Conservation (phyloP, 1,140 invertebrate genomes). For the Apolygus lucorum region DNA sequence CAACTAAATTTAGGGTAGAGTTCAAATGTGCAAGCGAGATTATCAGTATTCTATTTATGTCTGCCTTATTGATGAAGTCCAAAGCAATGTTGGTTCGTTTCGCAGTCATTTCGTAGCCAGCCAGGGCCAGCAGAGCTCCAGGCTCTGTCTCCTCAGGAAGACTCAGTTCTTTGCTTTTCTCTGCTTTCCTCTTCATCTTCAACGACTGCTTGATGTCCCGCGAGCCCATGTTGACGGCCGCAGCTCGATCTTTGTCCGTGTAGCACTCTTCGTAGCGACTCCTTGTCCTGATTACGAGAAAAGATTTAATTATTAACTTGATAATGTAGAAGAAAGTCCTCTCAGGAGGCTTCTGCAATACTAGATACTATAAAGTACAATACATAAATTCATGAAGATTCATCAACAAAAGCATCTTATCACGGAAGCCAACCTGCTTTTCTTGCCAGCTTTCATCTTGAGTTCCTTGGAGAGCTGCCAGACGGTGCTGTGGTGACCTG, state of each 20-base stretch:
- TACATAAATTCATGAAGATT: too few relatives aligned
- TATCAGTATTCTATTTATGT: too few relatives aligned
- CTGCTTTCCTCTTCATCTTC: constrained; percentile 66
- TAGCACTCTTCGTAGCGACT: constrained; percentile 53
- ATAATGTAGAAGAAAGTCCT: too few relatives aligned
- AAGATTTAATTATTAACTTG: too few relatives aligned
- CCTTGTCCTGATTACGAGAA: constrained; percentile 37
- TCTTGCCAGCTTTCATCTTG: constrained; percentile 38
- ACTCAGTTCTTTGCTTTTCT: constrained; percentile 59
- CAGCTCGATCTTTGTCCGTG: constrained; percentile 81
- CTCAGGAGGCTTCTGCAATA: too few relatives aligned
- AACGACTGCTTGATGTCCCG: constrained; percentile 77
- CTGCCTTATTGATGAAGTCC: constrained; percentile 71
- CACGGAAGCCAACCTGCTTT: too few relatives aligned
- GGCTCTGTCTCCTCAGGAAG: constrained; percentile 66
- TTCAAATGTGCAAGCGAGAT: too few relatives aligned
- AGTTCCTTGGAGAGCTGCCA: constrained; percentile 41
- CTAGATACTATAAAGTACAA: too few relatives aligned
- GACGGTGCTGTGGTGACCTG: constrained; percentile 26
- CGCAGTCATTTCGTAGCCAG: constrained; percentile 60
- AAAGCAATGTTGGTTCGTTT: constrained; percentile 60
- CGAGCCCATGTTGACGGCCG: constrained; percentile 69
- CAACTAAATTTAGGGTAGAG: not conserved
- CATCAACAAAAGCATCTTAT: too few relatives aligned
- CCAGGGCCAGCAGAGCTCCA: constrained; percentile 60